Conservation (phyloP, 2,113 vertebrate genomes). For the Ahaetulla prasina region DNA sequence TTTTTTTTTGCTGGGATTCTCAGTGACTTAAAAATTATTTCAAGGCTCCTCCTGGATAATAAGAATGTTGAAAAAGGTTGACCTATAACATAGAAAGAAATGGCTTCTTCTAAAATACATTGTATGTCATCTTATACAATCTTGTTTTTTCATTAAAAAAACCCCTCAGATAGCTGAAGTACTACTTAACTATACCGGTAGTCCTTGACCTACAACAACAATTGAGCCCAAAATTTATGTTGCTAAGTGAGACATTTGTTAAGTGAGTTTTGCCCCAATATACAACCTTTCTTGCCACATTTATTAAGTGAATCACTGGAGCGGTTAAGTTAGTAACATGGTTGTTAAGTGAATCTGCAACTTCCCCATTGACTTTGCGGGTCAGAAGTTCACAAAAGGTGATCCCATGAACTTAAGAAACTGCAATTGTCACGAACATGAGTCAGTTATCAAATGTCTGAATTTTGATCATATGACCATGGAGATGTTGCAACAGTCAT, state of each 20-base stretch:
- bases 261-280: neutral
- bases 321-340: neutral
- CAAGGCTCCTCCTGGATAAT: neutral
- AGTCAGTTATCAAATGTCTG: neutral
- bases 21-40: neutral
- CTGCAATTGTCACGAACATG: neutral
- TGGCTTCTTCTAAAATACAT: neutral
- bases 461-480: neutral
- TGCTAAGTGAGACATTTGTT: neutral
- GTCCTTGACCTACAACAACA: too few relatives aligned
- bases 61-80: neutral
- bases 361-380: too few relatives aligned
- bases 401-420: neutral
- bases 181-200: neutral
- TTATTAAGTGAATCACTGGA: neutral
- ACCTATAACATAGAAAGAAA: neutral
- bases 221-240: neutral
- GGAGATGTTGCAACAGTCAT: neutral
- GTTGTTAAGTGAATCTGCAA: neutral
- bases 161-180: neutral
- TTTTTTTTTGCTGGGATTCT: neutral
- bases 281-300: neutral
- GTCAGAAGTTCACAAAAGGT: neutral
- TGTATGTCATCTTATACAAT: neutral
- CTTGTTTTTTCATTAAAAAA: neutral